phyloP scores from a whole-genome alignment of 1,140 invertebrate genomes.

The Bombus turneri region DNA sequence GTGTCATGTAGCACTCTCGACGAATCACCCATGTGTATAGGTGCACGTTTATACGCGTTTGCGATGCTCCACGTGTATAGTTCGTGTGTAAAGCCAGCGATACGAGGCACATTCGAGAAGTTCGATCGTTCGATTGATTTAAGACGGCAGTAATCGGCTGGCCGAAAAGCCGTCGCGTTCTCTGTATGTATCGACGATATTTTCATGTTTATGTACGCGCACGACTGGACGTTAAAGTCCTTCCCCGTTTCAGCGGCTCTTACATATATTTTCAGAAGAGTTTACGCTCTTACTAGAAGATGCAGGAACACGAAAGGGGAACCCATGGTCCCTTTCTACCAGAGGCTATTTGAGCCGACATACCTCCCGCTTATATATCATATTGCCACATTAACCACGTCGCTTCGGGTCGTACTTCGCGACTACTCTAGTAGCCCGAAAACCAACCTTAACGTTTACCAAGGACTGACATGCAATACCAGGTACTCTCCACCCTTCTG shows the following conservation, averaged over 20 bases:
- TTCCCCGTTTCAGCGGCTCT: conserved; percentile 64
- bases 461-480: conserved; percentile 48
- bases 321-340: conserved; percentile 41
- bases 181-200: conserved; percentile 55
- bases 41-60: background rate
- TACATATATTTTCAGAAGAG: conserved; percentile 56
- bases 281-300: conserved; percentile 54
- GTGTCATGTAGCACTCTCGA: background rate
- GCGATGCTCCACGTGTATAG: background rate
- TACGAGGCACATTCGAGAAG: conserved; percentile 38
- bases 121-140: conserved; percentile 71
- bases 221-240: conserved; percentile 63
- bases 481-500: conserved; percentile 7
- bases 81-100: background rate
- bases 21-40: background rate
- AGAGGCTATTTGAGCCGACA: conserved; percentile 64
- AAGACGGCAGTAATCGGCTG: conserved; percentile 67
- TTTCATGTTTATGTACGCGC: conserved; percentile 69
- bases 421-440: conserved; percentile 66
- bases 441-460: conserved; percentile 49
- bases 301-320: conserved; percentile 37
- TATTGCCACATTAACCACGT: conserved; percentile 73
- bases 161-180: conserved; percentile 57
- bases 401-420: conserved; percentile 62
- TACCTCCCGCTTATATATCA: conserved; percentile 70